These are phyloP conservation scores for Euclidia mi DNA, from an alignment of 2,888 invertebrate species.

Conservation along the genomic window DNA sequence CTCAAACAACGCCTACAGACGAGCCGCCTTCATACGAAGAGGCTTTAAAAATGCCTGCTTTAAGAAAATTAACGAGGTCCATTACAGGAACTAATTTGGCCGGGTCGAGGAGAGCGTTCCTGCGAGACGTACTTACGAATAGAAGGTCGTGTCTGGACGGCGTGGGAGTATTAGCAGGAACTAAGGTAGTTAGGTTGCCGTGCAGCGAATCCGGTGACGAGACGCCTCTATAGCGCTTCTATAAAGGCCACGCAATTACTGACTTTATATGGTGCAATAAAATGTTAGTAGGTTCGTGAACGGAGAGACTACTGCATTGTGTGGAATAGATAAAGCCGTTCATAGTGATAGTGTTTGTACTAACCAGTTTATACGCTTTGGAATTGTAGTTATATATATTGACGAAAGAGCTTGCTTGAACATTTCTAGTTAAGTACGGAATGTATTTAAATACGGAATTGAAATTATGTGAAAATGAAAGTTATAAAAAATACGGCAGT, in stretches of 20 bases:
- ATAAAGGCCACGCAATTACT: conserved; percentile 62
- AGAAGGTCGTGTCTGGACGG: too few relatives aligned
- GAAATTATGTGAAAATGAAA: too few relatives aligned
- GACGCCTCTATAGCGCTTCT: conserved; percentile 83
- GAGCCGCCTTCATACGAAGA: conserved; percentile 92
- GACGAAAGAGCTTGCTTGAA: conserved; percentile 70
- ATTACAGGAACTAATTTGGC: conserved; percentile 90
- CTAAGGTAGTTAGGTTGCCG: too few relatives aligned
- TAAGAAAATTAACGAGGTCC: conserved; percentile 90
- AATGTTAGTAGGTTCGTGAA: too few relatives aligned
- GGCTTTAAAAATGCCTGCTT: too few relatives aligned
- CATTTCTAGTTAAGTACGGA: conserved; percentile 52
- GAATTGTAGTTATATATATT: conserved; percentile 59
- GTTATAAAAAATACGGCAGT: too few relatives aligned
- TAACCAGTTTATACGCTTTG: too few relatives aligned
- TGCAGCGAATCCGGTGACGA: conserved; percentile 84
- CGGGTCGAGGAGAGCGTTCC: conserved; percentile 82
- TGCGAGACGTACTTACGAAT: too few relatives aligned
- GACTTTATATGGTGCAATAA: conserved; percentile 79
- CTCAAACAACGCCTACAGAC: too few relatives aligned
- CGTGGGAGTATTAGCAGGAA: too few relatives aligned
- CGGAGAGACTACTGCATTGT: too few relatives aligned
- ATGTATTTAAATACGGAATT: conserved; percentile 52
- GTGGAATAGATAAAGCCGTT: too few relatives aligned
- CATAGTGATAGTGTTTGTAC: conserved; percentile 62